These are phyloP conservation scores for Drosophila nigrodunni DNA, from an alignment of 1,140 invertebrate genomes.

Conservation along the genomic window DNA sequence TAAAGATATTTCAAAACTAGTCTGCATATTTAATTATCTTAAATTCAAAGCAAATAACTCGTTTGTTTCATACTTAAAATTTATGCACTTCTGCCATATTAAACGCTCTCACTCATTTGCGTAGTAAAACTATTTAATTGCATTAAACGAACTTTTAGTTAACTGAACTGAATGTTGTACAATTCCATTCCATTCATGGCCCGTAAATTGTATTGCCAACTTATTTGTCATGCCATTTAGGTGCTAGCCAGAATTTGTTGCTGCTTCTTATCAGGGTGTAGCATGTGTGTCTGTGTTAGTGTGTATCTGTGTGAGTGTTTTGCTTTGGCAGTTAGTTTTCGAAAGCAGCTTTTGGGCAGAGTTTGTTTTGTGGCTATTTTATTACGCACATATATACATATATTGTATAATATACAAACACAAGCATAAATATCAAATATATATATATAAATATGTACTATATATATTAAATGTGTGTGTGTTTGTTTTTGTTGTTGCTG, in stretches of 20 bases:
- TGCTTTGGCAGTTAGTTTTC: slow-evolving; percentile 60
- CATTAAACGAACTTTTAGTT: slow-evolving; percentile 1
- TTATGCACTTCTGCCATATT: neutral
- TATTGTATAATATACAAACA: slow-evolving; percentile 69
- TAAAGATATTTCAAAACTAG: no score
- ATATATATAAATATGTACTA: slow-evolving; percentile 32
- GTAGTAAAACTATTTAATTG: neutral
- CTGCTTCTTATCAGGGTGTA: slow-evolving; percentile 23
- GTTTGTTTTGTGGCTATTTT: slow-evolving; percentile 79
- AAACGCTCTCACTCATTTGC: neutral
- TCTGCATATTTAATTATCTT: no score
- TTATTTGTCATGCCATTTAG: slow-evolving; percentile 70
- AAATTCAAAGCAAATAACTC: no score
- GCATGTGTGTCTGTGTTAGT: slow-evolving; percentile 15
- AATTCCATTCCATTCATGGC: slow-evolving; percentile 34
- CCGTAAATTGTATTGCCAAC: slow-evolving; percentile 59
- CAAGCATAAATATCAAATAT: slow-evolving; percentile 59
- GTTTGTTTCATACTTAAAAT: neutral
- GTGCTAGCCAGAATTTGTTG: slow-evolving; percentile 47
- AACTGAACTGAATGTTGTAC: slow-evolving; percentile 7
- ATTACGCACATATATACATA: slow-evolving; percentile 56
- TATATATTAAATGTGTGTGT: slow-evolving; percentile 17
- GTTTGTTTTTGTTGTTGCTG: slow-evolving; percentile 27
- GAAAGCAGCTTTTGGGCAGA: slow-evolving; percentile 57
- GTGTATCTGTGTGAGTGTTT: slow-evolving; percentile 2